phyloP scores from a whole-genome alignment of 53 echinoderm and acorn worm species.

The Astropecten irregularis region DNA sequence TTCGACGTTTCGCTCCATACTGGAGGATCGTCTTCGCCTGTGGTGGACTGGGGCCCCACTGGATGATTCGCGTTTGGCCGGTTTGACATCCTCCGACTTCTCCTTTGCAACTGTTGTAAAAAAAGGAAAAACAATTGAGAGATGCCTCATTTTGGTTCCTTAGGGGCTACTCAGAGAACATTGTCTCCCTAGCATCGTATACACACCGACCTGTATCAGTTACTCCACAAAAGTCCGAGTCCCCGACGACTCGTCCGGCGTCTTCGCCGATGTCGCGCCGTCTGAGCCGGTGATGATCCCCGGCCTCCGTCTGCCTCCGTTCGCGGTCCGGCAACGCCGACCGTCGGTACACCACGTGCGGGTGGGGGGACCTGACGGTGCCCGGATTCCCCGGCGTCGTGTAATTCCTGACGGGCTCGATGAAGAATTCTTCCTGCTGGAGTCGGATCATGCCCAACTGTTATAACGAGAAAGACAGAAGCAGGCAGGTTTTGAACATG shows the following conservation, averaged over 20 bases:
- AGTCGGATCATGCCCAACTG: conserved; percentile 75
- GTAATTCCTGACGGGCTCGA: conserved; percentile 74
- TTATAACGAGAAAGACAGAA: not conserved
- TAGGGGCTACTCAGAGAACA: not conserved
- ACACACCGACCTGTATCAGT: conserved; percentile 18
- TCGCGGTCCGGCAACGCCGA: conserved; percentile 42
- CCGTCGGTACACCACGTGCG: conserved; percentile 76
- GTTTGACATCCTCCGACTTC: not conserved
- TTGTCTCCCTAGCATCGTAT: not conserved
- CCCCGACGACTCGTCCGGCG: not conserved
- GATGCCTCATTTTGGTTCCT: not conserved
- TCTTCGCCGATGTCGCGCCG: conserved; percentile 8
- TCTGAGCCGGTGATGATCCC: not conserved
- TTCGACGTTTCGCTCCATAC: conserved; percentile 84
- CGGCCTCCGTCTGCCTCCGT: not conserved
- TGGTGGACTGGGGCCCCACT: not conserved
- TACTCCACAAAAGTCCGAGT: conserved; percentile 47
- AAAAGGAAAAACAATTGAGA: not conserved
- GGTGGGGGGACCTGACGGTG: conserved; percentile 43
- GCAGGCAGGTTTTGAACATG: not conserved
- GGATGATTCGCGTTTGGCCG: not conserved
- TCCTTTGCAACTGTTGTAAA: conserved; percentile 3
- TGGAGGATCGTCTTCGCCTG: conserved; percentile 64
- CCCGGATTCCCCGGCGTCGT: too few relatives aligned
- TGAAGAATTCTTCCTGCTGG: conserved; percentile 70